phyloP scores from a whole-genome alignment of 2,113 vertebrate genomes.

The Gadus macrocephalus region DNA sequence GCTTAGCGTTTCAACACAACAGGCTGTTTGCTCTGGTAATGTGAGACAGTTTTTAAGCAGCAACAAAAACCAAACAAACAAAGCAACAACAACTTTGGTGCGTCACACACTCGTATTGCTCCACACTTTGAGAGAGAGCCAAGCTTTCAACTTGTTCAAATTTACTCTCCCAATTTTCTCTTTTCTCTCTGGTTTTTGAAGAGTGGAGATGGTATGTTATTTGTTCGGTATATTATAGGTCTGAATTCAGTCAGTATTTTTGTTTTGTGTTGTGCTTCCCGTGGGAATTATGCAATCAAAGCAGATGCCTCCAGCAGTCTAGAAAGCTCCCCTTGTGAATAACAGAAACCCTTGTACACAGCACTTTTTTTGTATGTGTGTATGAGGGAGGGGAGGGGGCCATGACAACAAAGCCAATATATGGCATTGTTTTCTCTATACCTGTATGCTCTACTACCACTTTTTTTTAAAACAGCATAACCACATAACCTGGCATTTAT shows the following conservation, averaged over 20 bases:
- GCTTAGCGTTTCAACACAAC: slow-evolving; percentile 40
- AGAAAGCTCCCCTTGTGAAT: slow-evolving; percentile 73
- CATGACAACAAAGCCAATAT: slow-evolving; percentile 74
- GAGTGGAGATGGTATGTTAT: slow-evolving; percentile 72
- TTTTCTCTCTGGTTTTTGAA: slow-evolving; percentile 67
- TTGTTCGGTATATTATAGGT: slow-evolving; percentile 75
- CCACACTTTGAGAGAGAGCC: slow-evolving; percentile 50
- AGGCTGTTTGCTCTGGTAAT: slow-evolving; percentile 56
- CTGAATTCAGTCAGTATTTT: slow-evolving; percentile 76
- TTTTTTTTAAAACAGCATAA: slow-evolving; percentile 25
- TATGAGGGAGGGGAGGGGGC: slow-evolving; percentile 54
- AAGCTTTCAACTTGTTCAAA: slow-evolving; percentile 67
- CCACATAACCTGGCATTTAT: slow-evolving; percentile 11
- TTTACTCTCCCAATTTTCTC: slow-evolving; percentile 66
- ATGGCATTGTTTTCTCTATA: slow-evolving; percentile 69
- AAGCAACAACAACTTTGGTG: slow-evolving; percentile 35
- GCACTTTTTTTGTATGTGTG: slow-evolving; percentile 69
- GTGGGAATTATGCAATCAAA: slow-evolving; percentile 75
- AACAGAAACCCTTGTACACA: slow-evolving; percentile 74
- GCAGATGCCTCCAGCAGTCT: slow-evolving; percentile 75
- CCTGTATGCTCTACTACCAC: slow-evolving; percentile 38
- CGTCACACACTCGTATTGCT: slow-evolving; percentile 53
- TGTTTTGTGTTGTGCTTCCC: slow-evolving; percentile 72
- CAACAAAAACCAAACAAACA: not conserved
- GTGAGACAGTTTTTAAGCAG: slow-evolving; percentile 50